Conservation (phyloP, 2,797 vertebrate species). For the Tympanoctomys barrerae region DNA sequence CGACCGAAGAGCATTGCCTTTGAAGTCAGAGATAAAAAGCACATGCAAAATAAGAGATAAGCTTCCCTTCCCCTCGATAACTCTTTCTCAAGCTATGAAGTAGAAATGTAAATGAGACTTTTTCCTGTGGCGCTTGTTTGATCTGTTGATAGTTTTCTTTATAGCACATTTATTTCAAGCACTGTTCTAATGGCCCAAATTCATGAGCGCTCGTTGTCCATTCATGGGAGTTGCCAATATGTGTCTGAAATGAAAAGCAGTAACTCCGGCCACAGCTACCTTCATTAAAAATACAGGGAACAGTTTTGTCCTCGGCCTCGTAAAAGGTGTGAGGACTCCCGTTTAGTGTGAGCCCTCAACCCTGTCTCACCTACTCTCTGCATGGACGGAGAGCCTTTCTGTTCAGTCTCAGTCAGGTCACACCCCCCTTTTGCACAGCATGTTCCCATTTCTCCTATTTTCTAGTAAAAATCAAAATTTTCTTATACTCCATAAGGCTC, state of each 20-base stretch:
- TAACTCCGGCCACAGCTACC: neutral
- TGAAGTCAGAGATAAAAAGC: slow-evolving; percentile 66
- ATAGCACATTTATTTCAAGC: slow-evolving; percentile 20
- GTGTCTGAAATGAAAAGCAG: slow-evolving; percentile 3
- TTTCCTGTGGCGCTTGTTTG: neutral
- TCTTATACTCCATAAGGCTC: neutral
- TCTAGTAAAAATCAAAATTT: neutral
- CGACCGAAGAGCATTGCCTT: neutral
- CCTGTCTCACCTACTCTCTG: neutral
- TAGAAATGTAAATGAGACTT: neutral
- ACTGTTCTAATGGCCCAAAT: neutral
- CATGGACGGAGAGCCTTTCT: neutral
- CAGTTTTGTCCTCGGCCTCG: neutral
- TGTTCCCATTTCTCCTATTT: neutral
- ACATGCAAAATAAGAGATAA: slow-evolving; percentile 25
- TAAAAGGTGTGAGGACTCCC: neutral
- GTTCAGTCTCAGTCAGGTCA: neutral
- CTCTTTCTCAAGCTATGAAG: neutral
- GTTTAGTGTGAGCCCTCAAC: neutral
- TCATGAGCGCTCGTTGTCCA: neutral
- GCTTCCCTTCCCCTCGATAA: neutral
- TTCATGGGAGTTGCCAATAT: slow-evolving; percentile 21
- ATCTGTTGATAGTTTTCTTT: neutral
- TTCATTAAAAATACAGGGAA: neutral
- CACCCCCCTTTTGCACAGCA: accelerated